Evolutionary conservation across 2,888 invertebrate genomes (phyloP).

Genomic region (Embidobia sp.): DNA sequence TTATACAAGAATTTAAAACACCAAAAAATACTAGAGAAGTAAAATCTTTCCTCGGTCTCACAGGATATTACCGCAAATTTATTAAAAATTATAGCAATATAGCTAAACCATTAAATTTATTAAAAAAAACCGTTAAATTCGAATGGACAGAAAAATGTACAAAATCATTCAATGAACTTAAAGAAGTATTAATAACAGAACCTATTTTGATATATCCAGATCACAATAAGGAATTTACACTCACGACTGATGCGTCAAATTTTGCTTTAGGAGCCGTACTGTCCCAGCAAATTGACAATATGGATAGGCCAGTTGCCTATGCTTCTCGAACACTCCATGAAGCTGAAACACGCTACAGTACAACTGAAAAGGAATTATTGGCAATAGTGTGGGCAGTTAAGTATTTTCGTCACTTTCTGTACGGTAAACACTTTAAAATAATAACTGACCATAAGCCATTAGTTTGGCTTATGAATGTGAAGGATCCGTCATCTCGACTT

Average conservation of each 20-base stretch:
- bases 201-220: background rate
- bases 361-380: conserved; percentile 4
- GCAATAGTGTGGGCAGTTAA: background rate
- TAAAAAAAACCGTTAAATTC: background rate
- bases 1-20: background rate
- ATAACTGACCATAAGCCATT: conserved; percentile 12
- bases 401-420: background rate
- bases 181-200: background rate
- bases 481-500: conserved; percentile 17
- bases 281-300: background rate
- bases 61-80: conserved; percentile 1
- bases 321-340: conserved; percentile 7
- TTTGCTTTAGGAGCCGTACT: background rate
- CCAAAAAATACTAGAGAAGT: background rate
- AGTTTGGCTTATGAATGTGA: background rate
- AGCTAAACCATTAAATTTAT: background rate
- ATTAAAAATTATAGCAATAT: background rate
- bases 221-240: background rate
- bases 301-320: background rate
- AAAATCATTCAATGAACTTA: background rate
- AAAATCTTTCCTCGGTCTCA: background rate
- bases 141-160: background rate
- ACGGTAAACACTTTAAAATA: conserved; percentile 5
- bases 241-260: background rate
- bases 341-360: background rate